Evolutionary conservation across 2,113 vertebrate genomes (phyloP).

Genomic region (Sterrhoptilus dennistouni): DNA sequence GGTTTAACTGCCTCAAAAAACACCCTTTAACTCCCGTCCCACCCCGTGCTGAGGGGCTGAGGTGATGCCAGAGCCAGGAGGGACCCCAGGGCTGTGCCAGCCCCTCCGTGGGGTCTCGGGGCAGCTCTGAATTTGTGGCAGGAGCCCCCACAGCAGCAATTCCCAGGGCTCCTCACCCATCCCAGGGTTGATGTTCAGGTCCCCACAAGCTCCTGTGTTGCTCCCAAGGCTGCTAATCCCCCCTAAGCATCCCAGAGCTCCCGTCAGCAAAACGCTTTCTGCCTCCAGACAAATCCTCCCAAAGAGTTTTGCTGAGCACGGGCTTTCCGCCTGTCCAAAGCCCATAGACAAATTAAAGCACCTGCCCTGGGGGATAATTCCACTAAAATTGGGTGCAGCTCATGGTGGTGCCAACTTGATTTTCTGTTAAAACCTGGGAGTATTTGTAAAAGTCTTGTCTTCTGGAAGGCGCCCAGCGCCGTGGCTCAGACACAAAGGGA

Average conservation of each 20-base stretch:
- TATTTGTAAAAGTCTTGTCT: constrained; percentile 20
- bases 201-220: not conserved
- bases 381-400: not conserved
- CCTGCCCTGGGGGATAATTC: constrained; percentile 56
- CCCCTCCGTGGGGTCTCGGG: accelerated
- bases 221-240: constrained; percentile 38
- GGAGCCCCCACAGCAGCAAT: not conserved
- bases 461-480: not conserved
- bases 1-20: constrained; percentile 6
- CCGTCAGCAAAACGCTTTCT: constrained; percentile 50
- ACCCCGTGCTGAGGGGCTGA: not conserved
- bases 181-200: not conserved
- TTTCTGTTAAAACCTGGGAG: constrained; percentile 22
- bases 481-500: not conserved
- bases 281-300: constrained; percentile 60
- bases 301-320: constrained; percentile 57
- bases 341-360: constrained; percentile 52
- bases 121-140: accelerated
- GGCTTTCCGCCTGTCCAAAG: constrained; percentile 36
- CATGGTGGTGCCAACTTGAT: not conserved
- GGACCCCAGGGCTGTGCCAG: not conserved
- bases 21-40: not conserved
- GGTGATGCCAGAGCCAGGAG: not conserved
- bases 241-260: constrained; percentile 32
- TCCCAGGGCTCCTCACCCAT: accelerated